Evolutionary conservation across 2,797 vertebrate genomes (phyloP), one percentile per base, ranked within the genome.

Genomic region (Diglossa cyanea): DNA sequence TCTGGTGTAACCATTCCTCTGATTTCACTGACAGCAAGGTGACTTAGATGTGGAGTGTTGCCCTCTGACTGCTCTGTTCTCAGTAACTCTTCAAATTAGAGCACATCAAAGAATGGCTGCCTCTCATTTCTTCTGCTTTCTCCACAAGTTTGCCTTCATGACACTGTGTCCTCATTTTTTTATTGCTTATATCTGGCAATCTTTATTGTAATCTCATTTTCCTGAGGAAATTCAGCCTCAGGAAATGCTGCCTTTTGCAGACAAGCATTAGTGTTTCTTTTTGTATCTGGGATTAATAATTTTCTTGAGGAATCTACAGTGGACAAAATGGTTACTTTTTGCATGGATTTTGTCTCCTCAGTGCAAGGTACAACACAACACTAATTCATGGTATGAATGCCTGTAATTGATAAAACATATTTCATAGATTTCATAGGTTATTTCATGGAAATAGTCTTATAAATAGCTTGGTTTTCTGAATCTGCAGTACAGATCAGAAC

Each of bases 51-150:
- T 77, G 74, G 25, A 93, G 65, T 35, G 87, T 63, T 86, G 78
- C 72, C 72, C 86, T 89, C 76, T 76, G 55, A 39, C 92, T 93
- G 86, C 80, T 80, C 80, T 77, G 33, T 83, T 94, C 84, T 89
- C 61, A 92, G 89, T 72, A 86, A 78, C 78, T 94, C 86, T 90
- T 74, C 78, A 80, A 75, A 92, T 93, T 78, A 90, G 88, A 88
- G 78, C 61, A 71, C 78, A 78, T 95, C 89, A 90, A 74, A 89
- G 84, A 83, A 68, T 68, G 58, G 72, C 68, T 63, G 76, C 62
- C 50, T 76, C 78, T 80, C 28, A 18, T 79, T 92, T 74, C 60
- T 90, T 79, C 67, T 82, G 58, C 84, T 72, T 89, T 74, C 81
- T 93, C 84, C 53, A 44, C 68, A 53, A 82, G 80, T 50, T 93